Evolutionary conservation across 2,113 vertebrate species (phyloP).

Genomic region (Paralichthys olivaceus): DNA sequence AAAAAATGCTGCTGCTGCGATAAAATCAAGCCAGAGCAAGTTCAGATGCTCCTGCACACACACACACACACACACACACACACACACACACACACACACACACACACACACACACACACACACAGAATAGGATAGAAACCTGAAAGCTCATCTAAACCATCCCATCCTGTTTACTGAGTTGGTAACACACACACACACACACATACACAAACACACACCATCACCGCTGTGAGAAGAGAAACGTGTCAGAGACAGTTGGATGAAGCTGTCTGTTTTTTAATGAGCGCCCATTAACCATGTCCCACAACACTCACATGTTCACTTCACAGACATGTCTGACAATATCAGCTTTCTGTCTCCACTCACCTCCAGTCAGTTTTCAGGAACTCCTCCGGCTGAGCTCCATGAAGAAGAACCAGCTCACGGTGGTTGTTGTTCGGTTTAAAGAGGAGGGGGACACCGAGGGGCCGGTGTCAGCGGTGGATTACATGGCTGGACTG

Average conservation of each 20-base stretch:
- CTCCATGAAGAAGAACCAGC: background rate
- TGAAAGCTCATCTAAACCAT: too few species aligned
- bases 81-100: background rate
- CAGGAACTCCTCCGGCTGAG: background rate
- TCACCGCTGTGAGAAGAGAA: too few species aligned
- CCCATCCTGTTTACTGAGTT: too few species aligned
- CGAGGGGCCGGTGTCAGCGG: conserved; percentile 21
- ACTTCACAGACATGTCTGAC: background rate
- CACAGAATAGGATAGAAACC: too few species aligned
- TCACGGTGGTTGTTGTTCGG: background rate
- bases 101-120: too few species aligned
- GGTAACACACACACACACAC: background rate
- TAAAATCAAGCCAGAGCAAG: background rate
- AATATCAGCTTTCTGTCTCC: background rate
- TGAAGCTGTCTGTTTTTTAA: too few species aligned
- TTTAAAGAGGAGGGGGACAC: conserved; percentile 1
- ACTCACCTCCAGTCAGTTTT: background rate
- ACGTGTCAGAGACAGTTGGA: too few species aligned
- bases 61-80: background rate
- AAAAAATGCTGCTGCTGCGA: background rate
- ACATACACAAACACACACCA: too few species aligned
- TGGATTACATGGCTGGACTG: conserved; percentile 40
- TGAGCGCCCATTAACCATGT: too few species aligned
- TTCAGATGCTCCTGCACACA: background rate
- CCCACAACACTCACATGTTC: too few species aligned